Base-by-base conservation (phyloP, 1,140 invertebrate genomes). In the Ylistrum balloti region DNA sequence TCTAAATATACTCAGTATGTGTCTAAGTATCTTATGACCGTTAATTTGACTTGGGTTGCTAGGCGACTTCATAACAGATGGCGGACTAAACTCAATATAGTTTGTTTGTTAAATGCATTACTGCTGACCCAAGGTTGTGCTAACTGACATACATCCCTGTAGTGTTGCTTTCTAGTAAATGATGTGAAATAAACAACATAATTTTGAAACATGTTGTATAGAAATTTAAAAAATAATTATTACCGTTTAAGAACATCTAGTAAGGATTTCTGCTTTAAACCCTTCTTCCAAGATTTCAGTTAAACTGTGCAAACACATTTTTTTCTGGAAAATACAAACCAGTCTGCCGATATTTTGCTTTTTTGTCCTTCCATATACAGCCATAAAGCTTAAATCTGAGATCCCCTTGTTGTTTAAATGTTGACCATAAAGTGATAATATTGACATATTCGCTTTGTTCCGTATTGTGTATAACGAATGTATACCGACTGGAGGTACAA, bases 401-500 rank as follows among this genome's bases (percentile, higher is more conserved):
- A 74, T 7, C 56, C n/a, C 56, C 3, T 5, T 74, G 56, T 9
- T 74, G 28, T 74, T 74, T 74, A 74, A 74, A 74, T 74, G 56
- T 74, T 74, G 56, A 74, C n/a, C n/a, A 28, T n/a, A n/a, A 0
- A n/a, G 11, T 28, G 56, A 74, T 28, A 74, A 74, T 74, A 74
- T 74, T 74, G 56, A 74, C 56, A 28, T 74, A 74, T 28, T 74
- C 28, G n/a, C 56, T 74, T 74, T 74, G 56, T 74, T 74, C 56
- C 41, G 1, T 45, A 13, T 17, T n/a, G 56, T 74, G 56, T 74
- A n/a, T n/a, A 74, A n/a, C 56, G n/a, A 74, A 28, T 74, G 56
- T 74, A n/a, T 74, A 74, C 56, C n/a, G 22, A 74, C 9, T 28
- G 7, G 56, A 13, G 9, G 41, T 45, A 45, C 20, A 17, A 17